Base-by-base conservation (phyloP, 1,140 invertebrate species). In the Lordiphosa collinella region DNA sequence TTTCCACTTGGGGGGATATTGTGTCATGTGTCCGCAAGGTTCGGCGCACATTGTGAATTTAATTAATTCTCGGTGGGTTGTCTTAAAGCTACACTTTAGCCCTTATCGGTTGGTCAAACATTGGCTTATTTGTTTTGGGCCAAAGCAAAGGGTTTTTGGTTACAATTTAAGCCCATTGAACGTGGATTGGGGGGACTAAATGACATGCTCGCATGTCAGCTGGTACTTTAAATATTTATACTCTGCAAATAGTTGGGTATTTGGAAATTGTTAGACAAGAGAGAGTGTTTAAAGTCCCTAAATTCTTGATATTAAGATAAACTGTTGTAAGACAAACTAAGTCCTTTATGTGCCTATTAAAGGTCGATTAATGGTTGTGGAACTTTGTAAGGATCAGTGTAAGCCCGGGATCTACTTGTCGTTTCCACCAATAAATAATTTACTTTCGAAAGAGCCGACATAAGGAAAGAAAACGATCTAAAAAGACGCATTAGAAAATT, bases 201-300 rank as follows among this genome's bases (percentile, higher is more conserved):
- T 80, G 69, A 67, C 66, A 55, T 50, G 38, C 76, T 80, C 50
- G 76, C 76, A 80, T 80, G 76, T 54, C 55, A 68, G 51, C 61
- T 56, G 66, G 40, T 54, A 58, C 51, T 84, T 34, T 8, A 40
- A 36, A 49, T 40, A 41, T 48, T 29, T 48, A 69, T 70, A 70
- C 70, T 16, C 60, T 62, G 11, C 18, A 16, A 44, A 31, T 54
- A 43, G 37, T 25, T 25, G 35, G 14, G 40, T 14, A 32, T 16
- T 10, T 22, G 8, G 10, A 9, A 38, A 13, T 7, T 10, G 22
- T 16, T n/a, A 11, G 18, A 0, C 18, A 18, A 18, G 18, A 18
- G 18, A n/a, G n/a, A n/a, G n/a, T n/a, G n/a, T n/a, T n/a, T n/a
- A n/a, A n/a, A n/a, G n/a, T n/a, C n/a, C n/a, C n/a, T n/a, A n/a